Evolutionary conservation across 1,140 invertebrate genomes (phyloP).

Genomic region (Nilaparvata lugens): DNA sequence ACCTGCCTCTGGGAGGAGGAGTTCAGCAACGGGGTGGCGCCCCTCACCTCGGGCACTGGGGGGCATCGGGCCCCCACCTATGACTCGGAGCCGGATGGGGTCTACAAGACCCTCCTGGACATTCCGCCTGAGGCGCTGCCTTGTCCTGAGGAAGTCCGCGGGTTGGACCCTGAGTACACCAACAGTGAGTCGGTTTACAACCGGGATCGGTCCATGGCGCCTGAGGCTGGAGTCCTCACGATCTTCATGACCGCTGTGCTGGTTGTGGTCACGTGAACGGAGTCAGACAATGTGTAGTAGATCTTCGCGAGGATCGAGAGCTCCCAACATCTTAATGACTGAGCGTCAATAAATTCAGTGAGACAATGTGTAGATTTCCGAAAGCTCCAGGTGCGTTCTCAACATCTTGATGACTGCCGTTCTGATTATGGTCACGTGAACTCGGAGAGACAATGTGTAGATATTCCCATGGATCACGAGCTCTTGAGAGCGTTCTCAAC

Average conservation of each 20-base stretch:
- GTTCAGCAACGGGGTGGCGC: background rate
- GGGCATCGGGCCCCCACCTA: background rate
- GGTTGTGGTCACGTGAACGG: background rate
- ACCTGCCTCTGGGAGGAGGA: constrained; percentile 38
- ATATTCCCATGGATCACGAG: too few species aligned
- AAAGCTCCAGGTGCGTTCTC: too few species aligned
- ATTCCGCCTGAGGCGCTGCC: background rate
- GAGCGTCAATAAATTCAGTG: too few species aligned
- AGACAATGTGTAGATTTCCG: too few species aligned
- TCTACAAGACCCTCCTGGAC: background rate
- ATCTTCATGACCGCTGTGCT: background rate
- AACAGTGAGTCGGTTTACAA: background rate
- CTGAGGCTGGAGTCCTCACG: background rate
- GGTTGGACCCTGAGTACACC: background rate
- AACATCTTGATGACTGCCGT: too few species aligned
- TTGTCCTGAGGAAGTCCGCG: background rate
- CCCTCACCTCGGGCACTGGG: background rate
- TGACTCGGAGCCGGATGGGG: background rate
- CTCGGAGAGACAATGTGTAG: too few species aligned
- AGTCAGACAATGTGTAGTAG: too few species aligned
- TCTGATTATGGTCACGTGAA: too few species aligned
- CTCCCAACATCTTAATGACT: too few species aligned
- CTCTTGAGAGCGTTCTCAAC: too few species aligned
- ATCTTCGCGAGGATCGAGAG: too few species aligned
- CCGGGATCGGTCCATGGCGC: background rate